These are phyloP conservation scores for Neostethus bicornis DNA, from an alignment of 2,797 vertebrate species.

Conservation along the genomic window DNA sequence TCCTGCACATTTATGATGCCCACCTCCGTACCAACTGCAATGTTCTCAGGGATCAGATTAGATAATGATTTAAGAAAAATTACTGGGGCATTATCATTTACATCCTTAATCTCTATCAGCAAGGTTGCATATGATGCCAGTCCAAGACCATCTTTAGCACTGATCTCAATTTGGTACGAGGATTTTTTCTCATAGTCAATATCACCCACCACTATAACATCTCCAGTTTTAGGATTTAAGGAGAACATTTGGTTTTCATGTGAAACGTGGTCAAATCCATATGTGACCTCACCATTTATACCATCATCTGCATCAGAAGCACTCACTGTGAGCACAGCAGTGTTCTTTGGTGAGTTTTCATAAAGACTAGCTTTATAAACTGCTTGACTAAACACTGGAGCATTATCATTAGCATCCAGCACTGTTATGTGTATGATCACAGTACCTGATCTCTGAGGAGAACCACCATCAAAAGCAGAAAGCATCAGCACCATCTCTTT, in stretches of 20 bases:
- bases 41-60: too few relatives aligned
- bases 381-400: constrained; percentile 39
- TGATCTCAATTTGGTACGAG: constrained; percentile 61
- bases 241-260: constrained; percentile 26
- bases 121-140: constrained; percentile 44
- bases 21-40: too few relatives aligned
- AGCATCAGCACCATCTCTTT: constrained; percentile 30
- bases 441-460: constrained; percentile 55
- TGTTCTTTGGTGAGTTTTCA: constrained; percentile 64
- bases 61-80: constrained; percentile 13
- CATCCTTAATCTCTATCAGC: constrained; percentile 60
- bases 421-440: constrained; percentile 45
- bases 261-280: constrained; percentile 53
- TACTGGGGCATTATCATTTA: constrained; percentile 67
- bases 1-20: too few relatives aligned
- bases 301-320: constrained; percentile 73
- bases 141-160: constrained; percentile 63
- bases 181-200: constrained; percentile 74
- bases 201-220: constrained; percentile 53
- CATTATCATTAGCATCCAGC: constrained; percentile 62
- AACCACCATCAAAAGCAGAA: constrained; percentile 50
- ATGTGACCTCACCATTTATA: constrained; percentile 55
- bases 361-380: constrained; percentile 58
- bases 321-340: constrained; percentile 57
- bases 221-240: constrained; percentile 48